Evolutionary conservation across 1,140 invertebrate species (phyloP).

Genomic region (Drosophila bocki): DNA sequence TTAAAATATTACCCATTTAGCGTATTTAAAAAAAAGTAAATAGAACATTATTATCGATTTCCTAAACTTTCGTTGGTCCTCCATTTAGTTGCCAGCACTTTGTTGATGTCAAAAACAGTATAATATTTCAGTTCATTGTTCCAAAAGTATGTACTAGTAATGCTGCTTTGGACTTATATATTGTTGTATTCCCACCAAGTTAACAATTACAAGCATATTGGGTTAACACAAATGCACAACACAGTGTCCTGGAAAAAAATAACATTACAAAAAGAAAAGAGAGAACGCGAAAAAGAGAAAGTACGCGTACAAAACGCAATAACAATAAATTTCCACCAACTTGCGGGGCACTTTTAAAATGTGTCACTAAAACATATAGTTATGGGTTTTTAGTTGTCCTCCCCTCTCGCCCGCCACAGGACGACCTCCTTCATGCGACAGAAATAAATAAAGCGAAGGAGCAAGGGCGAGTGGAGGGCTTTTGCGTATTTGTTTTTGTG

Average conservation of each 20-base stretch:
- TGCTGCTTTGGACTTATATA: not conserved
- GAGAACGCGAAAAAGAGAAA: constrained; percentile 23
- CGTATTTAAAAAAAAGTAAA: too few relatives aligned
- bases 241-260: constrained; percentile 5
- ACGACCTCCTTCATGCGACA: constrained; percentile 41
- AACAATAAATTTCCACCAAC: constrained; percentile 75
- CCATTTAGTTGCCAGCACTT: not conserved
- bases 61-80: not conserved
- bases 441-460: constrained; percentile 39
- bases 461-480: constrained; percentile 62
- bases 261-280: not conserved
- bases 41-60: not conserved
- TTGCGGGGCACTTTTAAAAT: constrained; percentile 75
- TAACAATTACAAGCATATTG: constrained; percentile 23
- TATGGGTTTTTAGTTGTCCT: constrained; percentile 72
- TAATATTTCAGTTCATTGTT: not conserved
- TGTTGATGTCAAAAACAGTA: not conserved
- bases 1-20: not conserved
- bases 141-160: not conserved
- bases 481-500: constrained; percentile 61
- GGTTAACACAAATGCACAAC: constrained; percentile 21
- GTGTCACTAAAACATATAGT: constrained; percentile 79
- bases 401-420: not conserved
- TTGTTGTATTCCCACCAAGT: not conserved
- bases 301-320: constrained; percentile 65